A percentile compares a stretch with the other conserved stretches of the same genome.
phyloP scores from a whole-genome alignment of 2,113 vertebrate genomes.

The Camelus bactrianus region DNA sequence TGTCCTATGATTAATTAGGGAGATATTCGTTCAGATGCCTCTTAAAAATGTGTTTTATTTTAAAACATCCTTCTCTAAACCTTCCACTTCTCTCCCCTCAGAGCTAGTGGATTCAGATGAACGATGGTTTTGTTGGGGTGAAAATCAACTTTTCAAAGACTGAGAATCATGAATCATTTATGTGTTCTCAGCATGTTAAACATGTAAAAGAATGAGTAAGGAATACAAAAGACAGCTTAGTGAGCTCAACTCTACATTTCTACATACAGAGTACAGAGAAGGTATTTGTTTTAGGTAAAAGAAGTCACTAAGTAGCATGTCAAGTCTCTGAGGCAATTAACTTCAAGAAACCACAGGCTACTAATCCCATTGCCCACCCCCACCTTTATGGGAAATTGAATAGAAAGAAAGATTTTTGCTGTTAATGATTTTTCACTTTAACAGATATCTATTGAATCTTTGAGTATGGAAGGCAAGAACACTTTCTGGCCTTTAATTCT shows the following conservation, averaged over 20 bases:
- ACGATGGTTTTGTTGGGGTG: background rate
- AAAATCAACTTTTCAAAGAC: background rate
- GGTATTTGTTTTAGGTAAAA: background rate
- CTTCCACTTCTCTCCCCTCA: background rate
- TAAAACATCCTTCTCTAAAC: background rate
- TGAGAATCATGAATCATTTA: background rate
- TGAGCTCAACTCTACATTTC: background rate
- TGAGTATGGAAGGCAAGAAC: background rate
- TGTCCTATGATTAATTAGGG: background rate
- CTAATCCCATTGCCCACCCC: background rate
- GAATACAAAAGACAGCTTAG: background rate
- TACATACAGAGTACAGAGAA: background rate
- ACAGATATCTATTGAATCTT: background rate
- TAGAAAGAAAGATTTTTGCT: constrained; percentile 14
- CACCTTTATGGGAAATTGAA: background rate
- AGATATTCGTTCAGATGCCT: background rate
- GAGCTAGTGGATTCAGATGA: background rate
- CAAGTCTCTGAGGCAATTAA: background rate
- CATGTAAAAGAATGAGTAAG: background rate
- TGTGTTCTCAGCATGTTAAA: background rate
- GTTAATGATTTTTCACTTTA: background rate
- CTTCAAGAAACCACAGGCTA: background rate
- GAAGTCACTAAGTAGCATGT: background rate
- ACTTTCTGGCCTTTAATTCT: background rate
- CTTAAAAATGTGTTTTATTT: background rate